These are phyloP conservation scores for Cataglyphis hispanica DNA, from an alignment of 1,140 invertebrate genomes.

Conservation along the genomic window DNA sequence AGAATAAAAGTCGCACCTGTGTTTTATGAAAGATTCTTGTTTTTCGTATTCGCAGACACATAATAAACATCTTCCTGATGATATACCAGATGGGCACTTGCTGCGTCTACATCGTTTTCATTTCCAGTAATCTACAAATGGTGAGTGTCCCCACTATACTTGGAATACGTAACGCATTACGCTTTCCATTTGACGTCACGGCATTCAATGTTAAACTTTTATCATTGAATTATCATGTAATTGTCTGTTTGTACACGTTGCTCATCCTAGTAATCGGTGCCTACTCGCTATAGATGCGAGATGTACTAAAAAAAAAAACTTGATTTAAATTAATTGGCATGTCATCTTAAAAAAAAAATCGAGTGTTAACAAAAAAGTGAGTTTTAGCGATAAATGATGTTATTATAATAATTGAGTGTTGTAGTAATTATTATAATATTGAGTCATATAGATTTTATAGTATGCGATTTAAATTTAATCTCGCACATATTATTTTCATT, in stretches of 20 bases:
- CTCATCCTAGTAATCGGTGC: neutral
- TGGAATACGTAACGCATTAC: neutral
- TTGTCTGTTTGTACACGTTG: neutral
- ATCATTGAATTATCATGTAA: neutral
- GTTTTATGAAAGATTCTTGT: neutral
- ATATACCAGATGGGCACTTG: conserved; percentile 95
- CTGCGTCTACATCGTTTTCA: conserved; percentile 95
- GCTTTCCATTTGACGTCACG: neutral
- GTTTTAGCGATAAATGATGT: neutral
- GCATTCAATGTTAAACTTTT: neutral
- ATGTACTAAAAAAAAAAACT: neutral
- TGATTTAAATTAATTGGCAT: neutral
- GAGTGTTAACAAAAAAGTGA: conserved; percentile 2
- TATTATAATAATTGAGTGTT: neutral
- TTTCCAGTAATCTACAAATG: conserved; percentile 90
- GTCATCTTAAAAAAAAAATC: neutral
- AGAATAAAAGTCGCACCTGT: neutral
- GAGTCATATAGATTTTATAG: neutral
- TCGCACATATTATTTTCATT: neutral
- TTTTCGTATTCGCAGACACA: conserved; percentile 83
- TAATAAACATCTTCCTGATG: conserved; percentile 91
- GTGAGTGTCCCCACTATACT: conserved; percentile 84
- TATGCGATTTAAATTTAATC: neutral
- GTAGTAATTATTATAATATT: neutral
- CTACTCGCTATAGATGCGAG: neutral